Evolutionary conservation across 2,888 invertebrate species (phyloP), one percentile per base, ranked within the genome.

Genomic region (Caenorhabditis virilis): DNA sequence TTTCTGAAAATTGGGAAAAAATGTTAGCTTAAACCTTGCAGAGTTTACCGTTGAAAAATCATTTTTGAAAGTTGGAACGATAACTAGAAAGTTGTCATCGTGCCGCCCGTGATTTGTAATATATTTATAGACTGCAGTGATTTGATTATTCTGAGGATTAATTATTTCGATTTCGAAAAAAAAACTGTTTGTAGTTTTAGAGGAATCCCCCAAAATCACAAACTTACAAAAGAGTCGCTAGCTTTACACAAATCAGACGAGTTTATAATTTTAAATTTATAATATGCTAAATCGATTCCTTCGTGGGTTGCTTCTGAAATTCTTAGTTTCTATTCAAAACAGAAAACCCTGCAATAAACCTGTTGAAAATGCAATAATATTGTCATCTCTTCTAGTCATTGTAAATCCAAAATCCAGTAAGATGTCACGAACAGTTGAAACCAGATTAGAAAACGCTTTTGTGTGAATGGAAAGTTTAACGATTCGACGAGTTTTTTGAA

Each of bases 401-500:
- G 72, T 65, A 48, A 72, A 72, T 7, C 72, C 72, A 18, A 72
- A 58, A 27, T 70, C 59, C n/a, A 59, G 22, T 4, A 72, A 27
- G 16, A 65, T 58, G 0, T 56, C 56, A 41, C 60, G 45, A 11
- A 63, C 63, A 13, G 69, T 70, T 20, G 55, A 49, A 25, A 68
- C 69, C 5, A 67, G 52, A 51, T 72, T 72, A 9, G 56, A 45
- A 18, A 63, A 39, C 1, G 59, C 42, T 26, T 55, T 55, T 0
- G 48, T 18, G 2, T 58, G 50, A 18, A 70, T 11, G 4, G 59
- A 30, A 39, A 72, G 51, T 16, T 46, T 53, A 16, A 78, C 70
- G 4, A 82, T 61, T n/a, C 82, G 52, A 36, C 73, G 55, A 3
- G 75, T 64, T 30, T 69, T 58, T 1, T 69, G 63, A 59, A 82